Percentiles rank a stretch among this genome's conserved stretches.
Evolutionary conservation across 2,888 invertebrate genomes (phyloP).

Genomic region (Ophion obscuratus): DNA sequence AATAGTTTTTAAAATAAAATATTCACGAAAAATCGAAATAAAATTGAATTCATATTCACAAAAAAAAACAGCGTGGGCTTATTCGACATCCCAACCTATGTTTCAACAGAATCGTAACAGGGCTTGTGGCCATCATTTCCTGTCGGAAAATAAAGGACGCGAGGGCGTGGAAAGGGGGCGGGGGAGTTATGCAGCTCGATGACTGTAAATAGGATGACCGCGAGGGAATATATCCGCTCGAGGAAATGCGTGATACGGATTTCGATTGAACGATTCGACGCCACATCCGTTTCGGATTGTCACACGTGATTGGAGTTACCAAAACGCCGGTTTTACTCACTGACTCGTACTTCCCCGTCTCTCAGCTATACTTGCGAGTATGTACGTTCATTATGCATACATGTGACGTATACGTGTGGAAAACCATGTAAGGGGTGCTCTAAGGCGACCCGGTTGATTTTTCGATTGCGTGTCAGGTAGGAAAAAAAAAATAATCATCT

Average conservation of each 20-base stretch:
- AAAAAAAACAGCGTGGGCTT: too few relatives aligned
- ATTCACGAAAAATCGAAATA: too few relatives aligned
- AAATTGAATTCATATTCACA: too few relatives aligned
- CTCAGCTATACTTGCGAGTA: neutral
- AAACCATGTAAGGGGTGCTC: constrained; percentile 1
- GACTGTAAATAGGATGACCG: constrained; percentile 45
- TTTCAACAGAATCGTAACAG: neutral
- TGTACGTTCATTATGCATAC: neutral
- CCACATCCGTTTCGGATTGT: constrained; percentile 62
- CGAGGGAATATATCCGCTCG: constrained; percentile 54
- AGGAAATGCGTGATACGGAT: constrained; percentile 68
- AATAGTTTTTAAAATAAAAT: too few relatives aligned
- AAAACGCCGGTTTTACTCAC: constrained; percentile 39
- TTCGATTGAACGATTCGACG: constrained; percentile 61
- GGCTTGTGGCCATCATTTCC: constrained; percentile 2
- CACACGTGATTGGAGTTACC: constrained; percentile 62
- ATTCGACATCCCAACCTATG: neutral
- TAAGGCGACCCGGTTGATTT: neutral
- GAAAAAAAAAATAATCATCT: neutral
- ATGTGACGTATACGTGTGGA: neutral
- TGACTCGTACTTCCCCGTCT: constrained; percentile 22
- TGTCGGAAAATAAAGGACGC: neutral
- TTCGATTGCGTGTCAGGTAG: too few relatives aligned
- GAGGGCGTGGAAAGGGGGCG: neutral
- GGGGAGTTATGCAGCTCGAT: constrained; percentile 39